Evolutionary conservation across 2,888 invertebrate species (phyloP), one percentile per base, ranked within the genome.

Genomic region (Pachymerium ferrugineum): DNA sequence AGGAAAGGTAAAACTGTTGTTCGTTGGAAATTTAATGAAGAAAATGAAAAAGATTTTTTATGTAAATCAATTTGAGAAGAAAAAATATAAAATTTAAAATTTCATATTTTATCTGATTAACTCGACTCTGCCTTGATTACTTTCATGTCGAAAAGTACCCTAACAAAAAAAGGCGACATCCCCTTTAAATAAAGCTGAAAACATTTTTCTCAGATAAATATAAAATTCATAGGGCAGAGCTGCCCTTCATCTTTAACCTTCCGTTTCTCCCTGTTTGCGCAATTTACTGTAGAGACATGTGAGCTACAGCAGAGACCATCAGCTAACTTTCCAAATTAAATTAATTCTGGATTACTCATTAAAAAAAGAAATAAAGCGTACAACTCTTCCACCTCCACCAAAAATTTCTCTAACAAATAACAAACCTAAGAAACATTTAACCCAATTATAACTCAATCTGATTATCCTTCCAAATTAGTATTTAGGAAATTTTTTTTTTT

Each of bases 261-360:
- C 22, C 14, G 28, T 54, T 54, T 1, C 25, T 54, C 28, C 38
- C 1, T 22, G 6, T 54, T 3, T 22, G 22, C 28, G 54, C 54
- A 54, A 54, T 54, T 54, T 54, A 54, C 54, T 54, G 38, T 3
- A 1, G 0, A 54, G 14, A 28, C 19, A 19, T 25, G 25, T 54
- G 54, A 54, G 54, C 54, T 12, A 22, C 25, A 19, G 54, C 54
- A 54, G 54, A 22, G 54, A 54, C 22, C 54, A 54, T 54, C 54
- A 54, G 25, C 54, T 28, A 25, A 14, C 8, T 5, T 25, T 28
- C 25, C 22, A 54, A 54, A 54, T 54, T 54, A 54, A 54, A 54
- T 54, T 54, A 54, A 54, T 54, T 54, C 54, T 28, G 12, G 25
- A 54, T 54, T 54, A 54, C 54, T 54, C 22, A 54, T 54, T 54